These are phyloP conservation scores for Abscondita cerata DNA, from an alignment of 2,888 invertebrate genomes.

Conservation along the genomic window DNA sequence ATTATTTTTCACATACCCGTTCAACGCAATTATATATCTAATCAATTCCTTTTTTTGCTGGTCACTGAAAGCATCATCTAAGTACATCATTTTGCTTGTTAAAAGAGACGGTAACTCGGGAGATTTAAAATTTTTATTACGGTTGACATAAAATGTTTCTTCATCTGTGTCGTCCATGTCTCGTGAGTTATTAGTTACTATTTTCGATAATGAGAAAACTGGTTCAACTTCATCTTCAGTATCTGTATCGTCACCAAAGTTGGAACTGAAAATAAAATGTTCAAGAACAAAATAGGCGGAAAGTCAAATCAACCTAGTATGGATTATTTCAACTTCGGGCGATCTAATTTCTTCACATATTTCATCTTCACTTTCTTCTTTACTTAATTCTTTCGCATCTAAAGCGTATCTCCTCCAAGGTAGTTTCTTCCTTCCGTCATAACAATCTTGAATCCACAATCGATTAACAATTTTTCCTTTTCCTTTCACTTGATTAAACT, in stretches of 20 bases:
- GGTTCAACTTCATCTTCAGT: constrained; percentile 70
- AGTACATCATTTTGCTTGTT: constrained; percentile 59
- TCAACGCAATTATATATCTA: constrained; percentile 68
- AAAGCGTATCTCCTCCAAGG: constrained; percentile 72
- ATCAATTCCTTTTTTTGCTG: constrained; percentile 51
- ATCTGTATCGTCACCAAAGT: constrained; percentile 43
- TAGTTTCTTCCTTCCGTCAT: constrained; percentile 64
- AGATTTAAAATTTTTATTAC: not conserved
- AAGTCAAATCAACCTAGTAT: constrained; percentile 3
- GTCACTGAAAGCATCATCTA: constrained; percentile 56
- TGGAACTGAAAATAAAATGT: not conserved
- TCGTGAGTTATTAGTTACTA: constrained; percentile 10
- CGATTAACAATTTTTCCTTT: constrained; percentile 71
- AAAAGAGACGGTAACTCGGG: constrained; percentile 60
- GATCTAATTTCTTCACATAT: constrained; percentile 55
- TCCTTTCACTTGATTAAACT: constrained; percentile 75
- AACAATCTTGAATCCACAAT: constrained; percentile 78
- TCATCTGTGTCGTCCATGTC: constrained; percentile 55
- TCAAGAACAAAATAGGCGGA: not conserved
- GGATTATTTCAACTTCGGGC: constrained; percentile 15
- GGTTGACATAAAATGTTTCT: constrained; percentile 41
- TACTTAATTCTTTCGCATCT: constrained; percentile 58
- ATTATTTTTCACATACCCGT: constrained; percentile 59
- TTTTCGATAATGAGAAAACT: constrained; percentile 47
- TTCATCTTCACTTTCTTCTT: constrained; percentile 64